Conservation (phyloP, 1,140 invertebrate genomes). For the Pogonus chalceus region DNA sequence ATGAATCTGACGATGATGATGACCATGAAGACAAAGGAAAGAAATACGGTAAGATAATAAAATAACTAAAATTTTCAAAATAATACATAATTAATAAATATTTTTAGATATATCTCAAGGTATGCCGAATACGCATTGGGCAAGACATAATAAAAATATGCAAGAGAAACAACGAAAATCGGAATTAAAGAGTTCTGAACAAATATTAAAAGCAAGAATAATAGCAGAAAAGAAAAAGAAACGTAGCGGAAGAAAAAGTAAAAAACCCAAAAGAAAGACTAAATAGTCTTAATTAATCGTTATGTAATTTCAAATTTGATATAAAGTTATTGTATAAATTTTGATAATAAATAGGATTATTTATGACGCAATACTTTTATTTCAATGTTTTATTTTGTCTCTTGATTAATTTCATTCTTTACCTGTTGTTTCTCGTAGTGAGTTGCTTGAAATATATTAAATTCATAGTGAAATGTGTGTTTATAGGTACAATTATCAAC, state of each 20-base stretch:
- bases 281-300: background rate
- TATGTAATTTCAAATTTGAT: too few relatives aligned
- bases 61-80: background rate
- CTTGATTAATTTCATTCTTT: too few relatives aligned
- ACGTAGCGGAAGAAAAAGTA: conserved; percentile 30
- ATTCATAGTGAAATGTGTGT: too few relatives aligned
- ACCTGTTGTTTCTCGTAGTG: too few relatives aligned
- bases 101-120: conserved; percentile 10
- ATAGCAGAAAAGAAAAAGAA: conserved; percentile 40
- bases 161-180: conserved; percentile 38
- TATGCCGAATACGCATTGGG: conserved; percentile 46
- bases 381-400: too few relatives aligned
- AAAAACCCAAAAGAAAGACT: background rate
- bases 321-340: too few relatives aligned
- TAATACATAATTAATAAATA: background rate
- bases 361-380: too few relatives aligned
- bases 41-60: background rate
- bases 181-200: conserved; percentile 56
- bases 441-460: too few relatives aligned
- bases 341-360: too few relatives aligned
- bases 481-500: too few relatives aligned
- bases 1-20: conserved; percentile 47
- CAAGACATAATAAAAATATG: conserved; percentile 49
- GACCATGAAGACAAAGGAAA: conserved; percentile 35
- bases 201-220: conserved; percentile 57